Evolutionary conservation across 2,113 vertebrate genomes (phyloP).

Genomic region (Dunckerocampus dactyliophorus): DNA sequence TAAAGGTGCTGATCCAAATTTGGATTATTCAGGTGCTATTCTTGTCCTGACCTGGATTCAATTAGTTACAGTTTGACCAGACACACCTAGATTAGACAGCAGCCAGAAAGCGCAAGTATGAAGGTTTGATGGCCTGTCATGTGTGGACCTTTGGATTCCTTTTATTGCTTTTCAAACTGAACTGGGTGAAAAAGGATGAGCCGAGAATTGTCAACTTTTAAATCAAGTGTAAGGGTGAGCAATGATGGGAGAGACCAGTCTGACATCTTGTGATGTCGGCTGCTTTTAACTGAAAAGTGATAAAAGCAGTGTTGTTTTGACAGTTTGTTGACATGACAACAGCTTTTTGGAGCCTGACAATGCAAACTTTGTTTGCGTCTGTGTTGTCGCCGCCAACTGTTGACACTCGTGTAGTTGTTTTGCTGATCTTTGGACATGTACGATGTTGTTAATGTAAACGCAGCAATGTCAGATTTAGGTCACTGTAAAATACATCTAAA

Average conservation of each 20-base stretch:
- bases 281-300: too few relatives aligned
- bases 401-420: too few relatives aligned
- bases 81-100: background rate
- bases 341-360: too few relatives aligned
- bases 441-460: too few relatives aligned
- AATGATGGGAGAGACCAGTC: background rate
- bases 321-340: too few relatives aligned
- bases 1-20: background rate
- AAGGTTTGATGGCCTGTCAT: background rate
- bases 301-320: too few relatives aligned
- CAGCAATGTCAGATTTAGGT: too few relatives aligned
- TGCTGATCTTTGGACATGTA: too few relatives aligned
- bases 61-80: background rate
- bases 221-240: background rate
- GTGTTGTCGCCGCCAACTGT: too few relatives aligned
- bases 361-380: too few relatives aligned
- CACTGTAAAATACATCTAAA: too few relatives aligned
- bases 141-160: background rate
- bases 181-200: background rate
- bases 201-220: background rate
- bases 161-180: background rate
- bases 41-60: slow-evolving; percentile 10
- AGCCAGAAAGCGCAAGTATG: background rate
- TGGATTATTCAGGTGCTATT: background rate
- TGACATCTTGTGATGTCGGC: too few relatives aligned